Percentiles rank a stretch among this genome's conserved stretches.
Evolutionary conservation across 2,797 vertebrate genomes (phyloP).

Genomic region (Ptychobarbus kaznakovi): DNA sequence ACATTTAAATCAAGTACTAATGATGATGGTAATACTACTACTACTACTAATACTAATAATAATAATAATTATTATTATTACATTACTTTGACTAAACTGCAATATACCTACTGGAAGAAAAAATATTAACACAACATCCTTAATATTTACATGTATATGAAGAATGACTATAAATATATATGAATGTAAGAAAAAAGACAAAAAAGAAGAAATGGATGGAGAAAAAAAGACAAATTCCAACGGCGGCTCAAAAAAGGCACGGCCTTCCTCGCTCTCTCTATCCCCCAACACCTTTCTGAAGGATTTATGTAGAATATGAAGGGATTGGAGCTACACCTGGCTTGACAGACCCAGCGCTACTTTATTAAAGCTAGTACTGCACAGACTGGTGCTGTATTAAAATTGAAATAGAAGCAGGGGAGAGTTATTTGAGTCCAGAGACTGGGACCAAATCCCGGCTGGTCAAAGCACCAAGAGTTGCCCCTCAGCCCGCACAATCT

Average conservation of each 20-base stretch:
- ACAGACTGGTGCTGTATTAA: constrained; percentile 75
- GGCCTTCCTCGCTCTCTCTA: constrained; percentile 51
- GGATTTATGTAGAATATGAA: constrained; percentile 86
- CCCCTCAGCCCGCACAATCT: constrained; percentile 54
- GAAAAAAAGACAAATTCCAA: constrained; percentile 51
- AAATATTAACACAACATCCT: background rate
- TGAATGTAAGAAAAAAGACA: constrained; percentile 25
- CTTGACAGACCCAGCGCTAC: constrained; percentile 76
- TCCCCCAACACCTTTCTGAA: constrained; percentile 78
- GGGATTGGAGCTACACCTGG: constrained; percentile 81
- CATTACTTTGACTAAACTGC: background rate
- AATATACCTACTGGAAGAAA: background rate
- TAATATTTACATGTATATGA: background rate
- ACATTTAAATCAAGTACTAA: background rate
- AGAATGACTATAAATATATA: background rate
- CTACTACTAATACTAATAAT: background rate
- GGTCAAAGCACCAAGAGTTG: constrained; percentile 72
- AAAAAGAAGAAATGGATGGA: constrained; percentile 14
- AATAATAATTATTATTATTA: background rate
- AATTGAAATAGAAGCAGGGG: constrained; percentile 76
- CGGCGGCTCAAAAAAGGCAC: constrained; percentile 31
- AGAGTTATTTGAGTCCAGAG: constrained; percentile 60
- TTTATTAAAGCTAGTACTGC: constrained; percentile 80
- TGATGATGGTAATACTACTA: background rate
- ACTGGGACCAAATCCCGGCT: constrained; percentile 63